Conservation (phyloP, 1,140 invertebrate species). For the Pomacea maculata region DNA sequence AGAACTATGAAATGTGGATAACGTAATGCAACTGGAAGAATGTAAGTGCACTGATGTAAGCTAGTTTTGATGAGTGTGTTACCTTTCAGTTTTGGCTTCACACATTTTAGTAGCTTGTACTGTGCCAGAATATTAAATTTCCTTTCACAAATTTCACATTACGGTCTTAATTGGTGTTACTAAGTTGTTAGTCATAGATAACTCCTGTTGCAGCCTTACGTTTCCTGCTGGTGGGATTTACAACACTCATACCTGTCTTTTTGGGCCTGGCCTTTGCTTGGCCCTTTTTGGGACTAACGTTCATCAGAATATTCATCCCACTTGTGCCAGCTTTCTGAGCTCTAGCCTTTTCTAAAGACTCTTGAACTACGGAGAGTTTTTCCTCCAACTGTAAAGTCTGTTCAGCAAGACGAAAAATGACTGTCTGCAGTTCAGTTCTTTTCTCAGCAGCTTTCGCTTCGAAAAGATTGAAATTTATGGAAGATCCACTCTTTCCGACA, state of each 20-base stretch:
- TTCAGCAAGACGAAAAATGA: slow-evolving; percentile 53
- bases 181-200: slow-evolving; percentile 47
- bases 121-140: too few species aligned
- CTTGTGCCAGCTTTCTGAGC: slow-evolving; percentile 33
- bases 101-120: too few species aligned
- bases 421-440: slow-evolving; percentile 50
- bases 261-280: slow-evolving; percentile 47
- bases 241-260: slow-evolving; percentile 59
- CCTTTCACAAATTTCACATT: too few species aligned
- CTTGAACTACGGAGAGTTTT: slow-evolving; percentile 44
- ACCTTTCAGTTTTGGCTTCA: too few species aligned
- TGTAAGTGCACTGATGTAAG: too few species aligned
- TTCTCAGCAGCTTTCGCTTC: slow-evolving; percentile 57
- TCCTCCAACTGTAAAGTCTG: slow-evolving; percentile 36
- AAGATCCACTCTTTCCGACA: slow-evolving; percentile 44
- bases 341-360: slow-evolving; percentile 47
- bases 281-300: slow-evolving; percentile 48
- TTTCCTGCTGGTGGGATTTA: slow-evolving; percentile 58
- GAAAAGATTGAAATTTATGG: slow-evolving; percentile 50
- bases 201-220: slow-evolving; percentile 57
- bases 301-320: slow-evolving; percentile 38
- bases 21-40: too few species aligned
- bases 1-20: too few species aligned
- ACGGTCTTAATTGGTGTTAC: background rate
- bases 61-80: too few species aligned